These are phyloP conservation scores for Pachyramphus minor DNA, from an alignment of 2,113 vertebrate genomes.

Conservation along the genomic window DNA sequence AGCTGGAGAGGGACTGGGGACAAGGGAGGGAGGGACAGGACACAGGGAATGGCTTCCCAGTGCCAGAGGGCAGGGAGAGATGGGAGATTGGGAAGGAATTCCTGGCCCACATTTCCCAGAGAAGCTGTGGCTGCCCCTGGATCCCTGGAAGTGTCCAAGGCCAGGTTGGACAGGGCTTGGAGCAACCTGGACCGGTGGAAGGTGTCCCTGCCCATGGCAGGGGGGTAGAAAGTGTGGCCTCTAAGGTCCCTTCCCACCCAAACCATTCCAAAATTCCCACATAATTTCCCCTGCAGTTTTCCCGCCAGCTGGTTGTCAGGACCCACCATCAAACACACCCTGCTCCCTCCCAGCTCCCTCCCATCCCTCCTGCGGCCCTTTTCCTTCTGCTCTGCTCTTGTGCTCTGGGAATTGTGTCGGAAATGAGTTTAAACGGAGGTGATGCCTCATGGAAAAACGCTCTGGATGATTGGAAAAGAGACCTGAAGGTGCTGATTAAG, in stretches of 20 bases:
- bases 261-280: background rate
- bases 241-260: fast-evolving
- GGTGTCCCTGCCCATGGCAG: background rate
- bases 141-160: background rate
- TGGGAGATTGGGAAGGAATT: background rate
- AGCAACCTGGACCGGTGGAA: background rate
- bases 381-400: background rate
- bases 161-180: background rate
- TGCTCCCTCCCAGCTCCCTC: background rate
- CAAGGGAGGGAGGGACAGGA: background rate
- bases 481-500: background rate
- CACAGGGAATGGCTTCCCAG: background rate
- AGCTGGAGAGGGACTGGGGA: background rate
- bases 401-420: background rate
- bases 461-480: background rate
- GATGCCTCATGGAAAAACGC: too few species aligned
- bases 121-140: background rate
- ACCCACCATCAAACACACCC: background rate
- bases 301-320: background rate
- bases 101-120: background rate
- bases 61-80: background rate
- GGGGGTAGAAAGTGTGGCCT: background rate
- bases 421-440: background rate
- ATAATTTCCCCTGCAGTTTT: background rate
- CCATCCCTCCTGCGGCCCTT: background rate